A percentile compares a stretch with the other conserved stretches of the same genome.
Evolutionary conservation across 2,113 vertebrate species (phyloP).

Genomic region (Nannospalax galili): DNA sequence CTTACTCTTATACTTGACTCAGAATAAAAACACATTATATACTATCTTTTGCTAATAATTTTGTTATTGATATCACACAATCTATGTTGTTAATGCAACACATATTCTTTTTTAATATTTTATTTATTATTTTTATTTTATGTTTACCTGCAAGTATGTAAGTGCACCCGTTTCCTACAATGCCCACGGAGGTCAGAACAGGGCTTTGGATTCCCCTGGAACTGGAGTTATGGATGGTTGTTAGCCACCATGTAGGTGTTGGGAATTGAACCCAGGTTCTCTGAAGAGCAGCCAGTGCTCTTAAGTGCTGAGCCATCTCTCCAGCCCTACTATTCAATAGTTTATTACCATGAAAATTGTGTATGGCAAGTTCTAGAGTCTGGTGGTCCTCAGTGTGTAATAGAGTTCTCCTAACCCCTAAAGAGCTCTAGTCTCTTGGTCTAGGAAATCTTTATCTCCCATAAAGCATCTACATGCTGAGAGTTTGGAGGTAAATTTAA

Average conservation of each 20-base stretch:
- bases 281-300: too few relatives aligned
- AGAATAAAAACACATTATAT: neutral
- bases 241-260: too few relatives aligned
- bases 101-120: too few relatives aligned
- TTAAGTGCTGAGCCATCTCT: too few relatives aligned
- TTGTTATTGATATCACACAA: neutral
- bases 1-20: neutral
- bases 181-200: too few relatives aligned
- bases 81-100: too few relatives aligned
- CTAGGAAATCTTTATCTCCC: neutral
- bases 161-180: too few relatives aligned
- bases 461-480: neutral
- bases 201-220: too few relatives aligned
- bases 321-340: slow-evolving; percentile 10
- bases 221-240: too few relatives aligned
- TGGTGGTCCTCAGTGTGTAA: neutral
- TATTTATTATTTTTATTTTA: too few relatives aligned
- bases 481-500: neutral
- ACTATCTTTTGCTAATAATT: neutral
- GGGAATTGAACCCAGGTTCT: too few relatives aligned
- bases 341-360: neutral
- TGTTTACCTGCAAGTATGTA: too few relatives aligned
- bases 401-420: neutral
- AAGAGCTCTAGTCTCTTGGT: neutral
- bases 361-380: neutral